Conservation (phyloP, 2,888 invertebrate genomes). For the Dyspetes luteomarginatus region DNA sequence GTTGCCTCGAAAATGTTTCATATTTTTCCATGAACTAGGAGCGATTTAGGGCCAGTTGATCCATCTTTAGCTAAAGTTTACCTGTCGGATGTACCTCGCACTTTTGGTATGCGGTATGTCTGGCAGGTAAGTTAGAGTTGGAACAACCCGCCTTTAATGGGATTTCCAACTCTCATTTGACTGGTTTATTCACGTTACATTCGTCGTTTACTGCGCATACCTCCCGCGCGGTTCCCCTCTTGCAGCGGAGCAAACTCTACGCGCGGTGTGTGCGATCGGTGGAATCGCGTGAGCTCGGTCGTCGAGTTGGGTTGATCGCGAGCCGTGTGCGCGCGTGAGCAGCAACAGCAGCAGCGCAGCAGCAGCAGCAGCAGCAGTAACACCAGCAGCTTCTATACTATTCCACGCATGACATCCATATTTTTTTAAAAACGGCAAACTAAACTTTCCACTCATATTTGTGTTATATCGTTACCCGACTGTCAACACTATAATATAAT, state of each 20-base stretch:
- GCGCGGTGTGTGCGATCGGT: constrained; percentile 57
- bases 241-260: constrained; percentile 19
- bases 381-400: constrained; percentile 9
- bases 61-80: too few species aligned
- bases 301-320: constrained; percentile 64
- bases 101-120: too few species aligned
- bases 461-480: neutral
- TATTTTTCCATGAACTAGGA: too few species aligned
- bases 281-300: constrained; percentile 60
- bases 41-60: too few species aligned
- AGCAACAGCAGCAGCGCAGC: constrained; percentile 7
- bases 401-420: neutral
- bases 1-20: too few species aligned
- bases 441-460: neutral
- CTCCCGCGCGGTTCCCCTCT: constrained; percentile 46
- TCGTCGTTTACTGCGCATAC: constrained; percentile 58
- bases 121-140: too few species aligned
- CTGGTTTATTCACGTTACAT: constrained; percentile 55
- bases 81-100: too few species aligned
- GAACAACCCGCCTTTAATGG: too few species aligned
- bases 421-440: neutral
- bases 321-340: constrained; percentile 63
- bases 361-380: neutral
- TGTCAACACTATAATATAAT: neutral
- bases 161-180: too few species aligned